phyloP scores from a whole-genome alignment of 2,113 vertebrate genomes.

The Uria aalge region DNA sequence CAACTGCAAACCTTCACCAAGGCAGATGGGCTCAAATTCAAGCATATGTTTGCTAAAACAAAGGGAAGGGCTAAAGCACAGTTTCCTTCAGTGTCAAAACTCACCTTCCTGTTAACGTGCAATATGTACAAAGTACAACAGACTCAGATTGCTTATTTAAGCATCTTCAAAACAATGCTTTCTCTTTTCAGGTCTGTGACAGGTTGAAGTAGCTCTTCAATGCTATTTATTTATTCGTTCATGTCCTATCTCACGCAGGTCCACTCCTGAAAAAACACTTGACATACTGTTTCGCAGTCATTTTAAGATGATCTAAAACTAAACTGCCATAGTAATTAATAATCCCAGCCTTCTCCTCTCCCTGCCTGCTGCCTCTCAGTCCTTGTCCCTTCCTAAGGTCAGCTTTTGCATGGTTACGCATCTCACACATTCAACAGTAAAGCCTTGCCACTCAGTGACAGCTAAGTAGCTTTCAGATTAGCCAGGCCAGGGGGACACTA shows the following conservation, averaged over 20 bases:
- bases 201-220: not conserved
- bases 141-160: not conserved
- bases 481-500: not conserved
- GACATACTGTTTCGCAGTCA: not conserved
- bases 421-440: not conserved
- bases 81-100: constrained; percentile 38
- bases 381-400: not conserved
- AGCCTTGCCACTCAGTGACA: not conserved
- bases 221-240: not conserved
- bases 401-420: accelerated
- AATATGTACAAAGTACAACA: not conserved
- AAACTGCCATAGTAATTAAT: not conserved
- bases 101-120: not conserved
- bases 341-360: not conserved
- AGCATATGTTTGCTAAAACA: not conserved
- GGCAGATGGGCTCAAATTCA: constrained; percentile 19
- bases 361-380: not conserved
- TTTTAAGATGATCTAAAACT: not conserved
- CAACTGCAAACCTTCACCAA: not conserved
- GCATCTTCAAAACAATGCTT: not conserved
- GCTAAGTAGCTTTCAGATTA: not conserved
- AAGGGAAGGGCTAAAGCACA: not conserved
- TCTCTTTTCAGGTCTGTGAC: not conserved
- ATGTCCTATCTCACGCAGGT: not conserved
- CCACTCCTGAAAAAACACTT: not conserved